A percentile compares a stretch with the other conserved stretches of the same genome.
These are phyloP conservation scores for Amiota communis DNA, from an alignment of 2,888 invertebrate genomes.

Conservation along the genomic window DNA sequence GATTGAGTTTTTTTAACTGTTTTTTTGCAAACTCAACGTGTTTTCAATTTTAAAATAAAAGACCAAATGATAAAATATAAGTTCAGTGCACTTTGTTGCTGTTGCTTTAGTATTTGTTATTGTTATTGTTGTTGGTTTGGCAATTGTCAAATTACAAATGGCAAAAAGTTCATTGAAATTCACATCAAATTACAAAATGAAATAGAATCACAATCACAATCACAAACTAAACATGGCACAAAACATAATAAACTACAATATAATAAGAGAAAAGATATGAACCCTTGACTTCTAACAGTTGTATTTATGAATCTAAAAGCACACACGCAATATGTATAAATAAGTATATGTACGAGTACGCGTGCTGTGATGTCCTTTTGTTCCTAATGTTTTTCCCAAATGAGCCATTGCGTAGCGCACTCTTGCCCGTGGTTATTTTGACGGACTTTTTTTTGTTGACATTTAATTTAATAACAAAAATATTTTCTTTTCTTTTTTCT, in stretches of 20 bases:
- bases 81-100: constrained; percentile 55
- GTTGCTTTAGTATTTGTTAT: not conserved
- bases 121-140: constrained; percentile 14
- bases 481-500: not conserved
- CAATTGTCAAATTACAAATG: constrained; percentile 50
- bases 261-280: constrained; percentile 40
- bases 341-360: not conserved
- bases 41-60: no score
- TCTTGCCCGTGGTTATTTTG: constrained; percentile 25
- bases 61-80: not conserved
- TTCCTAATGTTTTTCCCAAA: no score
- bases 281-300: constrained; percentile 34
- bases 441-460: constrained; percentile 35
- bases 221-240: not conserved
- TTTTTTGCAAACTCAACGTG: no score
- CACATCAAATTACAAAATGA: constrained; percentile 52
- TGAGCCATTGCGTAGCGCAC: no score
- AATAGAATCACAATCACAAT: not conserved
- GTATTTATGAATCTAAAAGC: not conserved
- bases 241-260: constrained; percentile 14
- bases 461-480: constrained; percentile 33
- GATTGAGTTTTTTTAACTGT: no score
- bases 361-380: no score
- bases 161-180: constrained; percentile 28
- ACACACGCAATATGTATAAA: not conserved